Evolutionary conservation across 2,113 vertebrate species (phyloP).

Genomic region (Meles meles): DNA sequence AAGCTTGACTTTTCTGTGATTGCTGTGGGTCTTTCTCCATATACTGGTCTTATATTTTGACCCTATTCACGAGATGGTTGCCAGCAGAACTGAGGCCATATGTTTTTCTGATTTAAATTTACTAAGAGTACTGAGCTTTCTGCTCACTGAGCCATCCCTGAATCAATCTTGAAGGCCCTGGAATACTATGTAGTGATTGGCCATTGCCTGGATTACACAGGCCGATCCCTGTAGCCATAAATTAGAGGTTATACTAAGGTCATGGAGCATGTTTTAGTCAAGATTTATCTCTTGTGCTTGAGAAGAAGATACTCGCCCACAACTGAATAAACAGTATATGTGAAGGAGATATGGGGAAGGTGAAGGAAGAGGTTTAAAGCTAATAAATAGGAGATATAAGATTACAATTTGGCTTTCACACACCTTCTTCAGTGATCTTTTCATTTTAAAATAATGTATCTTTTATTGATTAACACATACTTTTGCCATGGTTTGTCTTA

Average conservation of each 20-base stretch:
- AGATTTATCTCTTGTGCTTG: no score
- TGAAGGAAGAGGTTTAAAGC: neutral
- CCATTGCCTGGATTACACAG: neutral
- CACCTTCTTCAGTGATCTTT: neutral
- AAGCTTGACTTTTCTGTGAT: neutral
- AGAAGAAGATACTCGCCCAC: neutral
- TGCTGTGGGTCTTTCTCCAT: neutral
- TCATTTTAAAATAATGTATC: neutral
- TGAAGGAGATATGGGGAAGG: neutral
- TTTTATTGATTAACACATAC: neutral
- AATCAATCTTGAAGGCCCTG: neutral
- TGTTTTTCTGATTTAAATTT: neutral
- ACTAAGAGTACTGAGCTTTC: neutral
- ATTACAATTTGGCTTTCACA: neutral
- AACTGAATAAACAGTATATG: neutral
- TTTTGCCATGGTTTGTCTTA: neutral
- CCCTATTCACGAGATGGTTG: neutral
- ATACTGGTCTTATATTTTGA: neutral
- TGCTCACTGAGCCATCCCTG: no score
- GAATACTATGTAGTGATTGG: neutral
- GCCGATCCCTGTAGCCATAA: neutral
- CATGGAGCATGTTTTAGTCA: neutral
- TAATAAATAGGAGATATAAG: neutral
- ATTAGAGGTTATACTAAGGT: neutral
- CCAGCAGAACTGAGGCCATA: rapidly evolving